Conservation (phyloP, 2,113 vertebrate genomes). For the Oxyura jamaicensis region DNA sequence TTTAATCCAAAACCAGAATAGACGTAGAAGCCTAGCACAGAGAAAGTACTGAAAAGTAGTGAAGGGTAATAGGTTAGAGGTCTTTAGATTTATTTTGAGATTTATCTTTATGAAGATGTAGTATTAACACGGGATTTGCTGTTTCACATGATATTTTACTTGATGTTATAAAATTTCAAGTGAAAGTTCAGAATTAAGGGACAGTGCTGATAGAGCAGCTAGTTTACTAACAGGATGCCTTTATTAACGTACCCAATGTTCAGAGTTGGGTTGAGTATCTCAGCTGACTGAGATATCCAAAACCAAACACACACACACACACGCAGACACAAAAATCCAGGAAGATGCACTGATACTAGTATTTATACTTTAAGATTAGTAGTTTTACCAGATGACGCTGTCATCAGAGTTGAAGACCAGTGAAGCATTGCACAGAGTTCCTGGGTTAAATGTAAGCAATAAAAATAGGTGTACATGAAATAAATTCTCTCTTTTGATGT, state of each 20-base stretch:
- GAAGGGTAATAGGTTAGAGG: not conserved
- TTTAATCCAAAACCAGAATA: not conserved
- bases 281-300: not conserved
- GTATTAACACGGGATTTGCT: not conserved
- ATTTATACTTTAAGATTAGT: not conserved
- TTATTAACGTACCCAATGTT: not conserved
- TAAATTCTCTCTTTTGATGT: not conserved
- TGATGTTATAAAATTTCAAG: not conserved
- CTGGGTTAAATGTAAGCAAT: constrained; percentile 1
- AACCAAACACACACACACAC: not conserved
- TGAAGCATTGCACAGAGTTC: constrained; percentile 46
- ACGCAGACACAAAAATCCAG: not conserved
- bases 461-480: constrained; percentile 22
- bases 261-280: too few species aligned
- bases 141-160: not conserved
- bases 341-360: not conserved
- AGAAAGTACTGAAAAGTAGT: not conserved
- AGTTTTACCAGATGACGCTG: not conserved
- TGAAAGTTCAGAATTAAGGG: not conserved
- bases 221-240: not conserved
- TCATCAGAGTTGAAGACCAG: constrained; percentile 33
- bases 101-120: not conserved
- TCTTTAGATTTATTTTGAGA: not conserved
- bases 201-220: not conserved
- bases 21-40: not conserved